phyloP scores from a whole-genome alignment of 2,797 vertebrate species.

The Apogon talboti region DNA sequence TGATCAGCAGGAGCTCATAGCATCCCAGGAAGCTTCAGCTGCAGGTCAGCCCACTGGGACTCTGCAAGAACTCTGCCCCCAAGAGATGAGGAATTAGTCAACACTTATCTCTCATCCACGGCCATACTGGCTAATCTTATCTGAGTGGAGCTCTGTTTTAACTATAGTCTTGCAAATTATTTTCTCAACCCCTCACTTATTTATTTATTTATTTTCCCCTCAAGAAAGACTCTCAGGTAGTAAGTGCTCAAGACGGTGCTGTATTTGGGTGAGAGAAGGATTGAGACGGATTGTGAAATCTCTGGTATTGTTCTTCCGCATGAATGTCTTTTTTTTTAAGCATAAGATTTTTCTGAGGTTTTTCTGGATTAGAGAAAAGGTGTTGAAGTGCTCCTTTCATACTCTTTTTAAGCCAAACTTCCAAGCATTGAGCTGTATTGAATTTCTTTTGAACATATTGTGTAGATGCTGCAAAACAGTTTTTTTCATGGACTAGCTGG shows the following conservation, averaged over 20 bases:
- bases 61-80: conserved; percentile 54
- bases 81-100: conserved; percentile 66
- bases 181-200: too few species aligned
- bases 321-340: conserved; percentile 26
- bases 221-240: conserved; percentile 45
- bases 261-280: conserved; percentile 40
- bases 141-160: conserved; percentile 52
- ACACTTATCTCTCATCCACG: conserved; percentile 76
- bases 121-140: conserved; percentile 75
- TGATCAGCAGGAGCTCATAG: conserved; percentile 24
- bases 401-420: conserved; percentile 18
- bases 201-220: too few species aligned
- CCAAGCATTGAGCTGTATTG: neutral
- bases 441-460: conserved; percentile 16
- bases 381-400: conserved; percentile 27
- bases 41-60: conserved; percentile 57
- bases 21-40: conserved; percentile 16
- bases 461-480: conserved; percentile 6
- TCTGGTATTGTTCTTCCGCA: conserved; percentile 50
- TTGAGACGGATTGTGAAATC: conserved; percentile 42
- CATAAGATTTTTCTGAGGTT: neutral
- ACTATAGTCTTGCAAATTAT: conserved; percentile 59
- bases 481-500: too few species aligned
- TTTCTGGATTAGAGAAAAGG: conserved; percentile 4
- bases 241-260: conserved; percentile 24